phyloP scores from a whole-genome alignment of 2,113 vertebrate species.

The Embiotoca jacksoni region DNA sequence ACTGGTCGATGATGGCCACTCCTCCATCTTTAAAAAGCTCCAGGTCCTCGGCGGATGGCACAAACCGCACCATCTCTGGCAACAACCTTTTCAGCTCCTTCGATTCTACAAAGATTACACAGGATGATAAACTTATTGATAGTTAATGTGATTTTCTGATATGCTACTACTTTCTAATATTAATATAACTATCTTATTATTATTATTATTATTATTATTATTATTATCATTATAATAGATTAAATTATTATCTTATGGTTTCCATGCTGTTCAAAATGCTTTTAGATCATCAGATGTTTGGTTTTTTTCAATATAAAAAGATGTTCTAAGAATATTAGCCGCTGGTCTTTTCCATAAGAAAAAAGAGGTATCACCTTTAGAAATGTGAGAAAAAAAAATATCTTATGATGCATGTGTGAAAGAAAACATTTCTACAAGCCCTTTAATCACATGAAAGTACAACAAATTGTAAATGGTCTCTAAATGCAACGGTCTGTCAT shows the following conservation, averaged over 20 bases:
- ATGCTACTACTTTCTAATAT: background rate
- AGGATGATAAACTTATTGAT: background rate
- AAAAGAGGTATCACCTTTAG: too few relatives aligned
- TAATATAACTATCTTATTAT: too few relatives aligned
- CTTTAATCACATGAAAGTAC: background rate
- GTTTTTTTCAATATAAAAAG: too few relatives aligned
- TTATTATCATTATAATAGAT: background rate
- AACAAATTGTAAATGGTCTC: background rate
- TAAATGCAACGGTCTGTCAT: slow-evolving; percentile 8
- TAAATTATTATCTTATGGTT: too few relatives aligned
- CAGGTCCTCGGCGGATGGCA: slow-evolving; percentile 89
- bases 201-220: background rate
- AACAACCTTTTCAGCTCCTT: slow-evolving; percentile 87
- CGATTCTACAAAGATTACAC: slow-evolving; percentile 80
- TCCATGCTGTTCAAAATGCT: too few relatives aligned
- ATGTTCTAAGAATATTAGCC: too few relatives aligned
- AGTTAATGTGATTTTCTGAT: too few relatives aligned
- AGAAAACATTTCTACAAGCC: background rate
- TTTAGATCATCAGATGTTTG: too few relatives aligned
- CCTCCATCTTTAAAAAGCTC: slow-evolving; percentile 94
- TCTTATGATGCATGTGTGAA: too few relatives aligned
- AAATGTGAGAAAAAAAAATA: too few relatives aligned
- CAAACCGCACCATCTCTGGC: slow-evolving; percentile 92
- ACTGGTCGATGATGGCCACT: slow-evolving; percentile 96
- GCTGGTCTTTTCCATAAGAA: background rate